Conservation (phyloP, 2,797 vertebrate genomes). For the Sciurus vulgaris region DNA sequence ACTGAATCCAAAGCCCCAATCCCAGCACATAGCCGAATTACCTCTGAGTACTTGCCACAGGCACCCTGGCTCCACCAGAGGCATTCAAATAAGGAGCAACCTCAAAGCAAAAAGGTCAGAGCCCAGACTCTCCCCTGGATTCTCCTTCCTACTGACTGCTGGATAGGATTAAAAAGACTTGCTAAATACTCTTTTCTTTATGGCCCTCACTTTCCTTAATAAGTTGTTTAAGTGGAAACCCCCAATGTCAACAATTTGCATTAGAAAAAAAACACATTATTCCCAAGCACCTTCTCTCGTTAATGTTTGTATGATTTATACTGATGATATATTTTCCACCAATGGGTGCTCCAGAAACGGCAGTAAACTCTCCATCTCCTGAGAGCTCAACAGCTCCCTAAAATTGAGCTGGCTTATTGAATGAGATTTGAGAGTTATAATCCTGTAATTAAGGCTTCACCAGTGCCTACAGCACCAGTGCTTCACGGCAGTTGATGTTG, state of each 20-base stretch:
- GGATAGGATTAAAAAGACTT: neutral
- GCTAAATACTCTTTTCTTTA: neutral
- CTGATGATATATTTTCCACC: neutral
- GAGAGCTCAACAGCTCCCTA: conserved; percentile 11
- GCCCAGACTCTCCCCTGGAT: neutral
- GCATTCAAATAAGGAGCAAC: neutral
- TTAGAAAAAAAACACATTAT: conserved; percentile 48
- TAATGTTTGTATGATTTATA: conserved; percentile 13
- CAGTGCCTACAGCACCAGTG: neutral
- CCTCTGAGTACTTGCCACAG: neutral
- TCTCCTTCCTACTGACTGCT: no score
- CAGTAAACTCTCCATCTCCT: neutral
- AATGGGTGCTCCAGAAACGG: conserved; percentile 40
- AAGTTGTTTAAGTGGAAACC: neutral
- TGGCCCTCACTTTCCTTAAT: neutral
- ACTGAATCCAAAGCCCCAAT: neutral
- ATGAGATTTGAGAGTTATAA: neutral
- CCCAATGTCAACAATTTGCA: conserved; percentile 20
- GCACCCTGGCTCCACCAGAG: neutral
- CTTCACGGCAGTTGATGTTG: neutral
- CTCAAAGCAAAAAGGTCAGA: neutral
- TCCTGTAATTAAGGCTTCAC: conserved; percentile 41
- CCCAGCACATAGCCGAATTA: neutral
- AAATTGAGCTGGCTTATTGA: neutral
- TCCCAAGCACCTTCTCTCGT: conserved; percentile 45